Evolutionary conservation across 2,797 vertebrate genomes (phyloP).

Genomic region (Anguilla anguilla): DNA sequence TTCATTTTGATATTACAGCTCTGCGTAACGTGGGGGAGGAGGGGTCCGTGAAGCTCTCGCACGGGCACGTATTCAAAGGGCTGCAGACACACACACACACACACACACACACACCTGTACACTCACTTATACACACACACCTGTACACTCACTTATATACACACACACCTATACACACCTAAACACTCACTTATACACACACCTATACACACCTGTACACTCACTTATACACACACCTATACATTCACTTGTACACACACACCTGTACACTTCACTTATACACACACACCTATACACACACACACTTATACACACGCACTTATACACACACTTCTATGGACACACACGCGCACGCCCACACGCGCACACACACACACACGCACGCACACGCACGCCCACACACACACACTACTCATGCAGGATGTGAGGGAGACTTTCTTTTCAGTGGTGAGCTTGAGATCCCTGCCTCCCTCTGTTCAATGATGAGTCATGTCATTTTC

Average conservation of each 20-base stretch:
- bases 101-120: background rate
- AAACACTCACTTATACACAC: no score
- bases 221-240: constrained; percentile 15
- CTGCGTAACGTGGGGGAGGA: constrained; percentile 20
- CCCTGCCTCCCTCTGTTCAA: background rate
- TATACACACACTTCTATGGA: background rate
- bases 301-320: constrained; percentile 20
- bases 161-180: no score
- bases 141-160: background rate
- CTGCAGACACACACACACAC: constrained; percentile 6
- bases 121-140: constrained; percentile 14
- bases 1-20: constrained; percentile 45
- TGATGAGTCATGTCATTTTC: background rate
- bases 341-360: constrained; percentile 24
- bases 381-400: background rate
- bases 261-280: constrained; percentile 18
- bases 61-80: background rate
- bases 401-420: background rate
- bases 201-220: constrained; percentile 21
- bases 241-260: background rate
- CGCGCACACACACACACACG: constrained; percentile 14
- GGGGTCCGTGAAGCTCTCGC: background rate
- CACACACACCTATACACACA: constrained; percentile 26
- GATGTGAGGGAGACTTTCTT: background rate
- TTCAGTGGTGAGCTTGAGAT: background rate